These are phyloP conservation scores for Phenganax marumi DNA, from an alignment of 92 coral and sea anemone genomes.

Conservation along the genomic window DNA sequence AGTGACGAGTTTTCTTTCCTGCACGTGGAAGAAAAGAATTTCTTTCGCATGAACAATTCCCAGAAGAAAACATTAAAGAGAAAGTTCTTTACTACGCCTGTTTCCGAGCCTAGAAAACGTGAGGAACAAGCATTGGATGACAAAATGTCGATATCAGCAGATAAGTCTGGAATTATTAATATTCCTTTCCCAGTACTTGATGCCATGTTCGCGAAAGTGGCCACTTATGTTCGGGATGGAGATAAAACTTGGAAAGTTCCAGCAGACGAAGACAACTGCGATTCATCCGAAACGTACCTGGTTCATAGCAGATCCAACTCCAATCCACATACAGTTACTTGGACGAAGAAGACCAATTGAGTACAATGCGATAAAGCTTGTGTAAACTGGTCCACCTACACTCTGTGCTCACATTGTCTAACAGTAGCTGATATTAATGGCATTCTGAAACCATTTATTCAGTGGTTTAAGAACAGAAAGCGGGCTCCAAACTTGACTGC, in stretches of 20 bases:
- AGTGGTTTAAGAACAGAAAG: constrained; percentile 28
- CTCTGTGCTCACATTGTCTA: constrained; percentile 27
- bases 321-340: constrained; percentile 13
- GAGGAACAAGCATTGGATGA: constrained; percentile 4
- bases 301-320: constrained; percentile 31
- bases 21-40: constrained; percentile 48
- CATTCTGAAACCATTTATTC: constrained; percentile 12
- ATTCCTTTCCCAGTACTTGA: neutral
- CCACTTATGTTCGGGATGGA: neutral
- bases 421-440: constrained; percentile 31
- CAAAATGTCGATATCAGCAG: neutral
- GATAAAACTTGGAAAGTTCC: neutral
- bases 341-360: neutral
- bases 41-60: constrained; percentile 50
- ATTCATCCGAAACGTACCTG: neutral
- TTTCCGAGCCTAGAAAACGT: constrained; percentile 33
- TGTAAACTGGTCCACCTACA: constrained; percentile 23
- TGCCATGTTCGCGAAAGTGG: neutral
- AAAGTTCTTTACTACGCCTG: constrained; percentile 38
- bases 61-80: constrained; percentile 55
- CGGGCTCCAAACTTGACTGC: constrained; percentile 1
- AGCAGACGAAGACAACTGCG: neutral
- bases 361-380: constrained; percentile 36
- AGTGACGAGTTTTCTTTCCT: constrained; percentile 46
- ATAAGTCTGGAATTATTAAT: neutral